These are phyloP conservation scores for Etheostoma spectabile DNA, from an alignment of 2,113 vertebrate species.

Conservation along the genomic window DNA sequence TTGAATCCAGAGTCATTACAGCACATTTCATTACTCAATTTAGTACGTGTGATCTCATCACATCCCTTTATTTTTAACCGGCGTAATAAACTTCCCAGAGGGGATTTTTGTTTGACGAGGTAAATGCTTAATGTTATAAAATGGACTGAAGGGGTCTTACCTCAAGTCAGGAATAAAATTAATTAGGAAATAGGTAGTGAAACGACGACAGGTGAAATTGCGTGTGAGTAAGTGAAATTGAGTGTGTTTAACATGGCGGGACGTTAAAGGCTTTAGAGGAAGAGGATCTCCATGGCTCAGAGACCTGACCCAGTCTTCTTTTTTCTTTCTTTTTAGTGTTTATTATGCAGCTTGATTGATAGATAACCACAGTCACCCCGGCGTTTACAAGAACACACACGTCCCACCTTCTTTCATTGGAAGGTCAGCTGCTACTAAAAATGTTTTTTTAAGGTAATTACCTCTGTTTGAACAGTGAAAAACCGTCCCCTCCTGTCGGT, in stretches of 20 bases:
- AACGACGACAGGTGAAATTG: constrained; percentile 24
- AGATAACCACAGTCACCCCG: constrained; percentile 25
- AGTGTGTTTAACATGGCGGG: constrained; percentile 16
- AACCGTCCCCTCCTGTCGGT: constrained; percentile 67
- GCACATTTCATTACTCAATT: constrained; percentile 65
- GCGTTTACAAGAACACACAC: constrained; percentile 11
- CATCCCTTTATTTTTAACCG: constrained; percentile 45
- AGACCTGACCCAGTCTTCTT: constrained; percentile 1
- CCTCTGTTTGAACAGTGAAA: constrained; percentile 75
- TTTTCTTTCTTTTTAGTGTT: constrained; percentile 3
- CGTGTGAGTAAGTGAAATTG: neutral
- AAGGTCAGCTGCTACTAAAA: constrained; percentile 71
- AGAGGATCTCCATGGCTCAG: neutral
- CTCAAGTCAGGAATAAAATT: constrained; percentile 17
- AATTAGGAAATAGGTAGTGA: constrained; percentile 25
- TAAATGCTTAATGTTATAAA: constrained; percentile 41
- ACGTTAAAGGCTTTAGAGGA: constrained; percentile 9
- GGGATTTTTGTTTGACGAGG: constrained; percentile 40
- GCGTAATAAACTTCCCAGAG: constrained; percentile 40
- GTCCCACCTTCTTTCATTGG: constrained; percentile 30
- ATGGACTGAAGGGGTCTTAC: constrained; percentile 12
- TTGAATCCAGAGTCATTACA: constrained; percentile 43
- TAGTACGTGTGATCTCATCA: constrained; percentile 58
- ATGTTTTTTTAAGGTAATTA: constrained; percentile 77
- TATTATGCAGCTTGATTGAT: constrained; percentile 35